Conservation (phyloP, 2,113 vertebrate genomes). For the Bubo scandiacus region DNA sequence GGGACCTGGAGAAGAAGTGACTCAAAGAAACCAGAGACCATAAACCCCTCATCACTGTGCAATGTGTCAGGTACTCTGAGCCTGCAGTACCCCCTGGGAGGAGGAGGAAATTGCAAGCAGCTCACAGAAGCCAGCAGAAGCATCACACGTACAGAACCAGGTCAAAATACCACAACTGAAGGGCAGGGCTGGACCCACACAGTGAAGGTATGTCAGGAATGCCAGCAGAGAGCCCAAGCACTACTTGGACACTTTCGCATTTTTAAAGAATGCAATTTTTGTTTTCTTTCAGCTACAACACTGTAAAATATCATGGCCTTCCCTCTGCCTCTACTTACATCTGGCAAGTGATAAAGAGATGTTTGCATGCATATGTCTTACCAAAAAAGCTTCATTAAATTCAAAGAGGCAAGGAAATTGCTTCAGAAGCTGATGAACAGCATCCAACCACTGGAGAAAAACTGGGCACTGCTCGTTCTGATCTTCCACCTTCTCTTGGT, state of each 20-base stretch:
- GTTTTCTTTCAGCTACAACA: not conserved
- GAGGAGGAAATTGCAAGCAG: not conserved
- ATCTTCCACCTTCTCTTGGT: slow-evolving; percentile 93
- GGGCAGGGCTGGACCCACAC: not conserved
- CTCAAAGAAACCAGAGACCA: not conserved
- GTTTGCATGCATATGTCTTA: slow-evolving; percentile 55
- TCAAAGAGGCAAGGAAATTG: slow-evolving; percentile 98
- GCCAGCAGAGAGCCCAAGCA: not conserved
- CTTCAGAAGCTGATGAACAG: slow-evolving; percentile 94
- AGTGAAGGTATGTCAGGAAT: not conserved
- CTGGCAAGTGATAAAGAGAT: not conserved
- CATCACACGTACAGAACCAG: not conserved
- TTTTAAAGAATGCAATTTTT: not conserved
- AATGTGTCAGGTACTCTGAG: not conserved
- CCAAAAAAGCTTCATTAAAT: slow-evolving; percentile 97
- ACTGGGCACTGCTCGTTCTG: slow-evolving; percentile 97
- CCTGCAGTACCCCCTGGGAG: not conserved
- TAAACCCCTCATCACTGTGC: not conserved
- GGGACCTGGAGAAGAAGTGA: not conserved
- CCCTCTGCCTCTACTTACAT: not conserved
- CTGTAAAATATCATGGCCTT: not conserved
- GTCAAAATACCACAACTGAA: not conserved
- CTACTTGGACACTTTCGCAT: not conserved
- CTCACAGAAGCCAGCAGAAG: not conserved
- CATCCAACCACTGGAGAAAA: slow-evolving; percentile 98